Evolutionary conservation across 2,888 invertebrate species (phyloP).

Genomic region (Caenorhabditis virilis): DNA sequence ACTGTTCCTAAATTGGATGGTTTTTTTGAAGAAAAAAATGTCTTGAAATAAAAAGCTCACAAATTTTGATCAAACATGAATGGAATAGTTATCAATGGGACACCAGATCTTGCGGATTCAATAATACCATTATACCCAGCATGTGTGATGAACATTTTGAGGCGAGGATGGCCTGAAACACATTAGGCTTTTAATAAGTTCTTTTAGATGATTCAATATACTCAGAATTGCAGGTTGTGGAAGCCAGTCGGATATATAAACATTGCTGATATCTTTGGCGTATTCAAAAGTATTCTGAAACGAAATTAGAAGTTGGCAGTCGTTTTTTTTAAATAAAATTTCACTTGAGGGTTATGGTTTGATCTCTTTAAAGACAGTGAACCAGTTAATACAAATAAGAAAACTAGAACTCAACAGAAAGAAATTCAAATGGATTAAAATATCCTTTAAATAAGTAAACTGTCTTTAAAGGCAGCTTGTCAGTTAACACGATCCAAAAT

Average conservation of each 20-base stretch:
- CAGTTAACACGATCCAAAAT: too few relatives aligned
- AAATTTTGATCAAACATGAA: conserved; percentile 49
- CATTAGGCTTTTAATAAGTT: neutral
- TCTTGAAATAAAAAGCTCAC: conserved; percentile 5
- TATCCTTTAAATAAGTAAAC: conserved; percentile 6
- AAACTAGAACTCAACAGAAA: neutral
- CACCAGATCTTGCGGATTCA: conserved; percentile 53
- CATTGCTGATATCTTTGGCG: conserved; percentile 26
- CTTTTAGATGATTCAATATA: conserved; percentile 1
- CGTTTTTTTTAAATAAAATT: too few relatives aligned
- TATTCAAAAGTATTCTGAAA: conserved; percentile 18
- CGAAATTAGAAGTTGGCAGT: too few relatives aligned
- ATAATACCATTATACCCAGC: conserved; percentile 62
- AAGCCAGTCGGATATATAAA: conserved; percentile 46
- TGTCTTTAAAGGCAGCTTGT: too few relatives aligned
- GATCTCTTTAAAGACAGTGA: too few relatives aligned
- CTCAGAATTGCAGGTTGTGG: conserved; percentile 49
- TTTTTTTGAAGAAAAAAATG: conserved; percentile 1
- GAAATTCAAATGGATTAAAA: neutral
- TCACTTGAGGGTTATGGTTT: too few relatives aligned
- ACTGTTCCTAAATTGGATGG: conserved; percentile 15
- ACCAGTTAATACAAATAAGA: neutral
- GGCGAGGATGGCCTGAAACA: conserved; percentile 44
- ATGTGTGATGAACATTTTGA: conserved; percentile 59
- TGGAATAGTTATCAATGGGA: conserved; percentile 50